phyloP scores from a whole-genome alignment of 2,113 vertebrate genomes.

The Onychorhynchus coronatus region DNA sequence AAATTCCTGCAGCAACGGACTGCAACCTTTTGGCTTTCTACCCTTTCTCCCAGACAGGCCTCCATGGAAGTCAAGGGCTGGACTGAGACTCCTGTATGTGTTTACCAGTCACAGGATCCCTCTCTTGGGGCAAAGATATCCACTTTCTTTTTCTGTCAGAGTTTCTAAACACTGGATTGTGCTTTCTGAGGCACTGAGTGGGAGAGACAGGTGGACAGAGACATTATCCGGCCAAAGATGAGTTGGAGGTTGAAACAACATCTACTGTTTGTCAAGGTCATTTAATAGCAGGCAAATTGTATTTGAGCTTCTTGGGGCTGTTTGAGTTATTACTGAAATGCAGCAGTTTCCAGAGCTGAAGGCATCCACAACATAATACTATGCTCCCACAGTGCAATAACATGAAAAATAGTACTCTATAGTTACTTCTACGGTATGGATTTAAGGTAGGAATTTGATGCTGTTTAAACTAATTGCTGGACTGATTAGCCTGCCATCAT shows the following conservation, averaged over 20 bases:
- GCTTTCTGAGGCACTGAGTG: not conserved
- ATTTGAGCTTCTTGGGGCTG: not conserved
- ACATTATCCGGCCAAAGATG: not conserved
- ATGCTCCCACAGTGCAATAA: not conserved
- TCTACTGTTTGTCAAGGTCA: not conserved
- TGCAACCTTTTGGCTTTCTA: not conserved
- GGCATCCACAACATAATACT: not conserved
- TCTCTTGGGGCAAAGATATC: not conserved
- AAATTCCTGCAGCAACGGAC: not conserved
- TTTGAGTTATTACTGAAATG: not conserved
- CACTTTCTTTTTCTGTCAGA: not conserved
- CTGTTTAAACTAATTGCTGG: not conserved
- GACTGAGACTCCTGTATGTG: not conserved
- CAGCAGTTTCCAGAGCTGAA: not conserved
- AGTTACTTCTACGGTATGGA: not conserved
- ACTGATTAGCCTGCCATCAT: not conserved
- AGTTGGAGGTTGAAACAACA: not conserved
- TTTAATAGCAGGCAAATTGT: not conserved
- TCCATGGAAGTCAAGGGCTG: not conserved
- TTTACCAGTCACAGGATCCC: not conserved
- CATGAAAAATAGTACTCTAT: not conserved
- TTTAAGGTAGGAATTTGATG: not conserved
- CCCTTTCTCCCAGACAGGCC: not conserved
- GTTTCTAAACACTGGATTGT: not conserved
- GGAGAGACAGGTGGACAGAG: not conserved